Evolutionary conservation across 2,113 vertebrate species (phyloP), one percentile per base, ranked within the genome.

Genomic region (Carassius auratus): DNA sequence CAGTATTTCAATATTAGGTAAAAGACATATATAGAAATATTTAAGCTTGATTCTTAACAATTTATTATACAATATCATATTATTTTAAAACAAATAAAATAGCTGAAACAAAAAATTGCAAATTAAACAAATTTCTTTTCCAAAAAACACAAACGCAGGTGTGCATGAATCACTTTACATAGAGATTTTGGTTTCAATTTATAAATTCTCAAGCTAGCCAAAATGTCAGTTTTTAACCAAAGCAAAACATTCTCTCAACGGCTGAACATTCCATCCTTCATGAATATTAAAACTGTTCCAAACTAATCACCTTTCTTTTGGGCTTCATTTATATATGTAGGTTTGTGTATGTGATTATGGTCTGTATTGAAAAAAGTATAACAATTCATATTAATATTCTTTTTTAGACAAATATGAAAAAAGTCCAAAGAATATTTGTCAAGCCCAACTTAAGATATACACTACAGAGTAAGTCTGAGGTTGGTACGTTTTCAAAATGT

Each of bases 221-320:
- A 81, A 52, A 81, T 69, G 62, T 81, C 62, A 69, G 45, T 62
- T 14, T 69, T 45, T 48, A 81, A 68, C 19, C 79, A 33, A 68
- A 81, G 42, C 62, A 81, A 81, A 66, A 68, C 79, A 81, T 17
- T 26, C 38, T 68, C 62, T 45, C 62, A 2, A 30, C 68, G 62
- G 42, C 42, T 52, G 45, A 15, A 81, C 15, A 36, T 68, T 81
- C 79, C 79, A 50, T 52, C 45, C 42, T 68, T 69, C 79, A 68
- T 81, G 79, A 81, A 81, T 81, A 81, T 81, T 52, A 81, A 68
- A 68, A 69, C 52, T 17, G 52, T 68, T 81, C 62, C 61, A 52
- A 69, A 69, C 9, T 69, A 68, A 81, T 81, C 42, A 68, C 5
- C 1, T 8, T 12, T 66, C 38, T 61, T 62, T 64, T 30, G 78